A percentile compares a stretch with the other conserved stretches of the same genome.
Evolutionary conservation across 53 echinoderm and acorn worm species (phyloP).

Genomic region (Apostichopus leukothele): DNA sequence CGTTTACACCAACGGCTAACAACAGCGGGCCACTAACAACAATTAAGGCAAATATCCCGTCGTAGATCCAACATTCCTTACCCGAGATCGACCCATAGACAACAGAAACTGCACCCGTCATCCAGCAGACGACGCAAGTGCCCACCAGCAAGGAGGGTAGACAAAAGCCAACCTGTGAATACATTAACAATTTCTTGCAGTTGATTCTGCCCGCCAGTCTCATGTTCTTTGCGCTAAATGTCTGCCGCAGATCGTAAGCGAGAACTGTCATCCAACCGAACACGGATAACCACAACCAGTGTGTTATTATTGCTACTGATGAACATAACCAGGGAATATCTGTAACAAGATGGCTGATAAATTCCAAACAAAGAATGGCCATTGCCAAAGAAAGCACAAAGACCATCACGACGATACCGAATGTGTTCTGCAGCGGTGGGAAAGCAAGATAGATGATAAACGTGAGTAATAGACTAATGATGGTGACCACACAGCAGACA

Average conservation of each 20-base stretch:
- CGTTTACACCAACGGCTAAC: background rate
- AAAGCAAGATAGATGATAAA: background rate
- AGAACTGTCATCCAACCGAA: constrained; percentile 31
- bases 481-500: background rate
- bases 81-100: background rate
- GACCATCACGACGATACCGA: constrained; percentile 1
- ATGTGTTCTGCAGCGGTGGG: background rate
- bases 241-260: background rate
- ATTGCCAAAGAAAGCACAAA: constrained; percentile 21
- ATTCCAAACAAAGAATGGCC: background rate
- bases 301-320: background rate
- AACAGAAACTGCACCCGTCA: background rate
- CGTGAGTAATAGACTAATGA: background rate
- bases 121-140: background rate
- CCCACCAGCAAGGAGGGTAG: background rate
- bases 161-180: background rate
- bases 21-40: background rate
- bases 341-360: background rate
- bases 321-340: background rate
- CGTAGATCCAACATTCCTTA: background rate
- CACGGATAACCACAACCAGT: background rate
- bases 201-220: background rate
- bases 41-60: background rate
- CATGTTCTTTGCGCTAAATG: background rate
- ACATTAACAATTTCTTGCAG: background rate